Percentiles rank a stretch among this genome's conserved stretches.
Conservation (phyloP, 2,888 invertebrate species). For the Carterocephalus palaemon region DNA sequence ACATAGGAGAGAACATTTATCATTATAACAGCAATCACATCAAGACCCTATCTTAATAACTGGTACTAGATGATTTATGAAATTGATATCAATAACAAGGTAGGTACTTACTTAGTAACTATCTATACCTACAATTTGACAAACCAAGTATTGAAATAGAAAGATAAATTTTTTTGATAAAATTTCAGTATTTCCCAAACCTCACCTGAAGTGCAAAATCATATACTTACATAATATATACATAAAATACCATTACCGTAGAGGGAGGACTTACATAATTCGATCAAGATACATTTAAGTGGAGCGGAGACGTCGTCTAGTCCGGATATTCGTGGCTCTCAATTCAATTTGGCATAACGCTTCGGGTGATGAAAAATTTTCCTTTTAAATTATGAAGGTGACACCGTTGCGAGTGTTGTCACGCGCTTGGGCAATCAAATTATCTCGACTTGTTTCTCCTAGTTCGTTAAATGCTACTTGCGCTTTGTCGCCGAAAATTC, state of each 20-base stretch:
- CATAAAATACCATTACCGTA: too few relatives aligned
- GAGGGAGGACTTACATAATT: too few relatives aligned
- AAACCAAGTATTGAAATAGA: too few relatives aligned
- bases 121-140: too few relatives aligned
- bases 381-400: slow-evolving; percentile 66
- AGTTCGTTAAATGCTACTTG: slow-evolving; percentile 7
- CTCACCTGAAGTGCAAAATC: slow-evolving; percentile 35
- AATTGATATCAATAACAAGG: slow-evolving; percentile 10
- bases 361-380: slow-evolving; percentile 65
- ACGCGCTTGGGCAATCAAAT: slow-evolving; percentile 67
- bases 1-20: slow-evolving; percentile 13
- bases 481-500: neutral
- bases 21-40: slow-evolving; percentile 4
- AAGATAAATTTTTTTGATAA: slow-evolving; percentile 4
- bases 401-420: slow-evolving; percentile 64
- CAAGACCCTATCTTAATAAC: slow-evolving; percentile 8
- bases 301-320: slow-evolving; percentile 22
- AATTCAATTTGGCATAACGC: slow-evolving; percentile 66
- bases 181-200: slow-evolving; percentile 15
- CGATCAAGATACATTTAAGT: slow-evolving; percentile 29
- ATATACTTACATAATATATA: too few relatives aligned
- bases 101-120: too few relatives aligned
- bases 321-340: slow-evolving; percentile 49
- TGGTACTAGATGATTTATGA: slow-evolving; percentile 17
- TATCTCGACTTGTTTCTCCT: slow-evolving; percentile 35